Percentiles rank a stretch among this genome's conserved stretches.
Conservation (phyloP, 2,797 vertebrate species). For the Chelidonichthys spinosus region DNA sequence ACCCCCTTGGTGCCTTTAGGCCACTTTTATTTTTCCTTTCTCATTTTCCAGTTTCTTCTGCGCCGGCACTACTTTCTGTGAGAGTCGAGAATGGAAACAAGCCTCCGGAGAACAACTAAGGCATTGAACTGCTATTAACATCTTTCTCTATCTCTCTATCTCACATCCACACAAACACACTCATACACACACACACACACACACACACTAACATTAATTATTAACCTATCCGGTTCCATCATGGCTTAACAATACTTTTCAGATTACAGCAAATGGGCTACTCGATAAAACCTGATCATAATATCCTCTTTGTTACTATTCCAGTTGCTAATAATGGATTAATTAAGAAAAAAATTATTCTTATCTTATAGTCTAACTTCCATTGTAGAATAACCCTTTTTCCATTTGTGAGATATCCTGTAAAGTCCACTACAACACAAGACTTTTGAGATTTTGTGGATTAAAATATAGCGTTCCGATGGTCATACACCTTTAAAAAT, state of each 20-base stretch:
- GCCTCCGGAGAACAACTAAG: not conserved
- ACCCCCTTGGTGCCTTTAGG: constrained; percentile 21
- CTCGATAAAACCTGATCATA: not conserved
- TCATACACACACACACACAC: not conserved
- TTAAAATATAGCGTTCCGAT: too few relatives aligned
- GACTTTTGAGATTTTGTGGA: too few relatives aligned
- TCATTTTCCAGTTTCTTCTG: not conserved
- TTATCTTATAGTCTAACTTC: not conserved
- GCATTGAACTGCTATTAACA: constrained; percentile 22
- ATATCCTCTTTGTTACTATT: not conserved
- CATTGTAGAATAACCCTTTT: too few relatives aligned
- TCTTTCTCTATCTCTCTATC: not conserved
- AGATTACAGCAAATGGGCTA: not conserved
- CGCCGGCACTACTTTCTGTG: constrained; percentile 2
- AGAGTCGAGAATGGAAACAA: constrained; percentile 6
- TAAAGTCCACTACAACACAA: too few relatives aligned
- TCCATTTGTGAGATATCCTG: too few relatives aligned
- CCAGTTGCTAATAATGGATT: not conserved
- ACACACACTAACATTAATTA: not conserved
- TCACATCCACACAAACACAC: not conserved
- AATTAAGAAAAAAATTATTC: not conserved
- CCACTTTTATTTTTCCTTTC: constrained; percentile 16
- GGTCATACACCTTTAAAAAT: too few relatives aligned
- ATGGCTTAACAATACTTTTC: not conserved
- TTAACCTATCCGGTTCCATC: not conserved